Base-by-base conservation (phyloP, 30 jellyfish, hydroid and myxozoan genomes). In the Aurelia aurita complex sp. Pacific region DNA sequence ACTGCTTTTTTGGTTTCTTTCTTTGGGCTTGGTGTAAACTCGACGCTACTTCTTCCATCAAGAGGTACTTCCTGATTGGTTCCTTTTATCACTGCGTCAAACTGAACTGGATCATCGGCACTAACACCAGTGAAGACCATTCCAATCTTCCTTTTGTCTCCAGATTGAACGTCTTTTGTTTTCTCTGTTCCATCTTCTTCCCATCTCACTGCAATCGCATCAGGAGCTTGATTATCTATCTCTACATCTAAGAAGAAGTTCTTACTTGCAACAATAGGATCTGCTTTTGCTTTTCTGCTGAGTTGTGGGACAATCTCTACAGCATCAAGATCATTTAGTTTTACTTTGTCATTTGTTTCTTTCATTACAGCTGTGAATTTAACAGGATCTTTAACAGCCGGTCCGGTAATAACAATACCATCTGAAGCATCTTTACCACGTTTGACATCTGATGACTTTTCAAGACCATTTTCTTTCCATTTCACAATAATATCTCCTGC, bases 351-450 rank as follows among this genome's bases (percentile, higher is more conserved):
- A 74, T 50, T 46, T 15, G 42, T 29, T 2, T 67, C 76, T 6
- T 84, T 77, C 43, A 50, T 5, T 54, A 16, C 72, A 8, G 93
- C 93, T 19, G 42, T 65, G 55, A 84, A 84, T 17, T 17, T 16
- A 9, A 73, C 72, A 6, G 77, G 60, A 11, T 53, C 67, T 52
- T 34, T 9, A 16, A 34, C 84, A 11, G 50, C 77, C 16, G 60
- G 59, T 33, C 84, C 80, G 9, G 64, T 67, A 32, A 78, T 8
- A 3, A 74, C 76, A 38, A 84, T 16, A 23, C 17, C 75, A 29
- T 66, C 36, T 8, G 11, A 34, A 6, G 19, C 29, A 5, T 40
- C 53, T 38, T 42, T 40, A 15, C 82, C 87, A 54, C 64, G 52
- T 9, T 57, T 52, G 18, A 84, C 34, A 5, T 29, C 73, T 15